Evolutionary conservation across 2,113 vertebrate genomes (phyloP), one percentile per base, ranked within the genome.

Genomic region (Xiphorhynchus elegans): DNA sequence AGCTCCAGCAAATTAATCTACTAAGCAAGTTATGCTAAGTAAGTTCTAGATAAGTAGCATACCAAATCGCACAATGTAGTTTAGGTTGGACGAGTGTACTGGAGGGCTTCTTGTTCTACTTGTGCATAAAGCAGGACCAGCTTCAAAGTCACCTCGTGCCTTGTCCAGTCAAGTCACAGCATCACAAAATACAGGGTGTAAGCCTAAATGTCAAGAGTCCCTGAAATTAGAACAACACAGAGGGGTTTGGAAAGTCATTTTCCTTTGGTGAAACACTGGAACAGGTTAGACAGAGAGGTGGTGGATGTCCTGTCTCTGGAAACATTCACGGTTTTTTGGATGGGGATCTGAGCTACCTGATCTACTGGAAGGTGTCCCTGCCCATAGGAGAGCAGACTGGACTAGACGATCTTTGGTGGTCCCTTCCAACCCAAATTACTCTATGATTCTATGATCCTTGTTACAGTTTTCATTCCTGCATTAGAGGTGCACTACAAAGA

Each of bases 1-100:
- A 39, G 23, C 47, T 77, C 60, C 33, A 60, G 17, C 40, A 82
- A 72, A 28, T 82, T 18, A 9, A 77, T 26, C 46, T 66, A 28
- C 76, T 37, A 49, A 78, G 44, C 11, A 64, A 76, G n/a, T 53
- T 53, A 26, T 74, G 47, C 79, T 63, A 68, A 63, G 40, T 18
- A 62, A 84, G 21, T 42, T 75, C 75, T 58, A 17, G 47, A 0
- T 17, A 52, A 52, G 55, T 31, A 63, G 55, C 17, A 28, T 8
- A 40, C 20, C 20, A 64, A 58, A 80, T 35, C 0, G 0, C 29
- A 56, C 33, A 24, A 20, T 4, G 11, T 50, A 74, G 24, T 83
- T 81, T 60, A 89, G 76, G 35, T 33, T 88, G 66, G 47, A 85
- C 33, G 49, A 77, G 25, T 3, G 0, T 1, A 4, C 37, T 50